Conservation (phyloP, 2,797 vertebrate species). For the Poecilia gillii region DNA sequence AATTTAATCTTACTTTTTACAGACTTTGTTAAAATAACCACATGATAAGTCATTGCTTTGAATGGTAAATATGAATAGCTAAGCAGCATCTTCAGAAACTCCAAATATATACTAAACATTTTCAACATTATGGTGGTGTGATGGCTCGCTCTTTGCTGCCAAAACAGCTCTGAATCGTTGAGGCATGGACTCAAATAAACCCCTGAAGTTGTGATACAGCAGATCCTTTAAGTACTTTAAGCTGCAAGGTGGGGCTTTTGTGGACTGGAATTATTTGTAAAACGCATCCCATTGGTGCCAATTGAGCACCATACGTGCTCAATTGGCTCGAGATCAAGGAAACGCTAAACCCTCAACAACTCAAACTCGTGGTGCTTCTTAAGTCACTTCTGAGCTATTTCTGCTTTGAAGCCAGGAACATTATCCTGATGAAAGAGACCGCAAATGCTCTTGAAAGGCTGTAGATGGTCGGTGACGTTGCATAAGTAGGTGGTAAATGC, state of each 20-base stretch:
- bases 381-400: neutral
- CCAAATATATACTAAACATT: neutral
- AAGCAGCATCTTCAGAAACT: neutral
- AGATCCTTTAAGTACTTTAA: neutral
- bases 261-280: neutral
- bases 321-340: neutral
- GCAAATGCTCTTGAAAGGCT: neutral
- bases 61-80: neutral
- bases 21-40: neutral
- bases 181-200: neutral
- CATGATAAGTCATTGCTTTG: neutral
- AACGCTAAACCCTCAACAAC: neutral
- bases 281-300: neutral
- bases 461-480: neutral
- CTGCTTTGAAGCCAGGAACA: neutral
- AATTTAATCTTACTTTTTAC: neutral
- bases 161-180: neutral
- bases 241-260: neutral
- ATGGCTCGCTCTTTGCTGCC: neutral
- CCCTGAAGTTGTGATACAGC: neutral
- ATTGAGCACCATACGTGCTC: neutral
- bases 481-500: neutral
- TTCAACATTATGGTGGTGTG: neutral
- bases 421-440: slow-evolving; percentile 1
- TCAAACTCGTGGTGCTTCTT: neutral